Evolutionary conservation across 2,113 vertebrate genomes (phyloP).

Genomic region (Carassius gibelio): DNA sequence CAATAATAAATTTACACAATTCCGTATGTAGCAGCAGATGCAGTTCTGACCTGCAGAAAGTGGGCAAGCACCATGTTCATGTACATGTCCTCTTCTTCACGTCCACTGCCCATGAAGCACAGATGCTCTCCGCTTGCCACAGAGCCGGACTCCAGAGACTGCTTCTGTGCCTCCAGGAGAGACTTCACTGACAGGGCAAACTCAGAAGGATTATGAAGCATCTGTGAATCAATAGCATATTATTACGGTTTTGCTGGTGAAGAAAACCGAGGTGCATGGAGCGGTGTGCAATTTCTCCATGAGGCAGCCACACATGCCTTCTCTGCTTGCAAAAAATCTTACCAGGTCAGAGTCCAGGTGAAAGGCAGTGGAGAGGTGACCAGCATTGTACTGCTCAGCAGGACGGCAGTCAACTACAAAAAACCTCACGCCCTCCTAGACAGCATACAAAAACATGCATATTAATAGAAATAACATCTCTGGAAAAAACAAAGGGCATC

Average conservation of each 20-base stretch:
- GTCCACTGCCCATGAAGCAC: constrained; percentile 98
- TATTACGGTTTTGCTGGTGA: background rate
- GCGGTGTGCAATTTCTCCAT: background rate
- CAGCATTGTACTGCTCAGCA: constrained; percentile 97
- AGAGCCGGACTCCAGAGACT: constrained; percentile 94
- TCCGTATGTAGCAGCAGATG: background rate
- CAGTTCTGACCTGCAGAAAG: constrained; percentile 88
- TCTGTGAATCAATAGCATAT: constrained; percentile 72
- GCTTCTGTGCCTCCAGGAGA: constrained; percentile 95
- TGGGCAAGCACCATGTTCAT: constrained; percentile 99
- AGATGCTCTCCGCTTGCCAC: constrained; percentile 94
- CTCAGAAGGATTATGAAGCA: constrained; percentile 97
- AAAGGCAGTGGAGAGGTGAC: constrained; percentile 96
- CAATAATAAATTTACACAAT: background rate
- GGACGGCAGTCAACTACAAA: constrained; percentile 98
- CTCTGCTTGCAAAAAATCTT: constrained; percentile 55
- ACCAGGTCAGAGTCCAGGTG: constrained; percentile 98
- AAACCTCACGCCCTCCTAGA: constrained; percentile 93
- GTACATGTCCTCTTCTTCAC: constrained; percentile 99
- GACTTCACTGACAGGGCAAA: constrained; percentile 97
- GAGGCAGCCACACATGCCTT: background rate
- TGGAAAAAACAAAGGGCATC: background rate
- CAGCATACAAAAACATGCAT: background rate
- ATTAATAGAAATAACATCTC: background rate
- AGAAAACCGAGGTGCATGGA: background rate